Base-by-base conservation (phyloP, 2,888 invertebrate species). In the Lithophane socia region DNA sequence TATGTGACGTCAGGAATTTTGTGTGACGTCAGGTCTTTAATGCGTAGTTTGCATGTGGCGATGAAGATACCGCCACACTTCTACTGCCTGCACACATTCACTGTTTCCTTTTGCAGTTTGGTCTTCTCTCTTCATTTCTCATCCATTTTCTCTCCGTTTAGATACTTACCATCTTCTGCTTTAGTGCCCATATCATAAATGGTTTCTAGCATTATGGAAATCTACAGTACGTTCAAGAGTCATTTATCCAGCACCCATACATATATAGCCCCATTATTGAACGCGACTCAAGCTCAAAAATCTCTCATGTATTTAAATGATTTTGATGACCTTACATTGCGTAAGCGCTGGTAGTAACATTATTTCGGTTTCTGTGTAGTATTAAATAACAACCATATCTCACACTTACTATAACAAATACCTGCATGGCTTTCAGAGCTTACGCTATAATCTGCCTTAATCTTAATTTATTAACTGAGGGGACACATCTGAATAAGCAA, bases 401-500 rank as follows among this genome's bases (percentile, higher is more conserved):
- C 79, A 85, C 84, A 86, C 75, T 80, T 68, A 66, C 21, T 68
- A 63, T 79, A 73, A 84, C 54, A 83, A 83, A 87, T 85, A 82
- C 75, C 77, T 82, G 61, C 70, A 83, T 70, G 75, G 77, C 80
- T 86, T 89, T 85, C 85, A 87, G 88, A 91, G 87, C 88, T 91
- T 88, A 89, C 84, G 87, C 82, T 88, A 91, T 91, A 93, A 94
- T 93, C 92, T 85, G 63, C 79, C 83, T 86, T 93, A 94, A 94
- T 93, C 93, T 88, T 93, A 92, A 95, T 94, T 94, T 95, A 94
- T 93, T 90, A 90, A 89, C 88, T 80, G 80, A 91, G 91, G 92
- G 93, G 92, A 88, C 88, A 92, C 92, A 93, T 92, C 92, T 93
- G 93, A 92, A 94, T 93, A 93, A 92, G 93, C 94, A 94, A 92